These are phyloP conservation scores for Rhinogobius similis DNA, from an alignment of 2,113 vertebrate species.

Conservation along the genomic window DNA sequence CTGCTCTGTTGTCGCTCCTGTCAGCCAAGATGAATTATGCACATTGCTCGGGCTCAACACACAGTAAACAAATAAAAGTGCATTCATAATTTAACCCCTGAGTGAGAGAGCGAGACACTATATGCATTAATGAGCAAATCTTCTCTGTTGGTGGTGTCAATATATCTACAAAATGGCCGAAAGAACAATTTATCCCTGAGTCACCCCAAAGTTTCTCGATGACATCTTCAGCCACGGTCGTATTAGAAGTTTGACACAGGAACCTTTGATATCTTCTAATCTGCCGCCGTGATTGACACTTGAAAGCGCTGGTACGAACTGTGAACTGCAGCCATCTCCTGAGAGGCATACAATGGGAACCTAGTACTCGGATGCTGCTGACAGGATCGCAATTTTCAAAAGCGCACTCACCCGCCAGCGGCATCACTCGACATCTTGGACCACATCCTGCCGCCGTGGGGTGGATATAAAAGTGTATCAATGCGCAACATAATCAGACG, in stretches of 20 bases:
- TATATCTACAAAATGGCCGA: slow-evolving; percentile 20
- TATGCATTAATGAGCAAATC: slow-evolving; percentile 50
- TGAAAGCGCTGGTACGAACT: slow-evolving; percentile 55
- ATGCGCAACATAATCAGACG: slow-evolving; percentile 45
- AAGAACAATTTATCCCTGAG: not conserved
- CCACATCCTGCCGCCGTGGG: slow-evolving; percentile 38
- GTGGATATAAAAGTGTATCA: slow-evolving; percentile 17
- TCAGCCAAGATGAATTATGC: slow-evolving; percentile 70
- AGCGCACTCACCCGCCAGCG: slow-evolving; percentile 9
- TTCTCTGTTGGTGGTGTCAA: slow-evolving; percentile 25
- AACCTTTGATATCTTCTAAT: slow-evolving; percentile 64
- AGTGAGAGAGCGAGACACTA: slow-evolving; percentile 29
- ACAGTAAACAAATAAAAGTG: slow-evolving; percentile 71
- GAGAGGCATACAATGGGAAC: slow-evolving; percentile 41
- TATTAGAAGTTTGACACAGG: slow-evolving; percentile 43
- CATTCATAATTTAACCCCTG: slow-evolving; percentile 70
- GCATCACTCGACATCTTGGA: slow-evolving; percentile 18
- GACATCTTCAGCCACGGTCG: slow-evolving; percentile 24
- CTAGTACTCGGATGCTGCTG: slow-evolving; percentile 20
- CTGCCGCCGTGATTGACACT: slow-evolving; percentile 65
- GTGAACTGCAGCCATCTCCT: slow-evolving; percentile 47
- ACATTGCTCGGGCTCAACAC: slow-evolving; percentile 62
- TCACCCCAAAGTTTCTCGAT: slow-evolving; percentile 29
- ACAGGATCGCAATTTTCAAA: slow-evolving; percentile 36
- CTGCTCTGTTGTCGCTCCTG: slow-evolving; percentile 54